phyloP scores from a whole-genome alignment of 1,140 invertebrate genomes.

The Caerostris extrusa region DNA sequence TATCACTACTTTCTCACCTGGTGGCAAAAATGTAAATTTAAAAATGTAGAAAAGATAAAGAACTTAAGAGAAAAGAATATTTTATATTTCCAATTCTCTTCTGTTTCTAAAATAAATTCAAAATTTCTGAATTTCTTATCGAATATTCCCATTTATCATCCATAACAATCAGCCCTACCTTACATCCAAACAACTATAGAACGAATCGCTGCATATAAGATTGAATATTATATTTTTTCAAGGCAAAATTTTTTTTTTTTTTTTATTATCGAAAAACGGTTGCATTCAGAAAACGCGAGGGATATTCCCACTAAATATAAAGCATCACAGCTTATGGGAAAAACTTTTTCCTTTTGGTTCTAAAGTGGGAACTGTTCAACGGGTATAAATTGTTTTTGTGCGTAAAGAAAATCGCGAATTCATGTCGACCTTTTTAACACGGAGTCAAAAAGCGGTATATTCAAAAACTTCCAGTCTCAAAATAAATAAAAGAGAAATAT shows the following conservation, averaged over 20 bases:
- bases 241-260: too few relatives aligned
- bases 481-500: constrained; percentile 19
- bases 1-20: too few relatives aligned
- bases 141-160: not conserved
- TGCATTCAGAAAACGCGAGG: too few relatives aligned
- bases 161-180: not conserved
- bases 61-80: too few relatives aligned
- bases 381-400: not conserved
- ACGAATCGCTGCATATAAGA: not conserved
- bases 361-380: not conserved
- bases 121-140: too few relatives aligned
- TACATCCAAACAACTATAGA: not conserved
- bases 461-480: not conserved
- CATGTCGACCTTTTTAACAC: constrained; percentile 67
- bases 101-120: too few relatives aligned
- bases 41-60: too few relatives aligned
- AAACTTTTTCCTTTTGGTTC: not conserved
- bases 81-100: too few relatives aligned
- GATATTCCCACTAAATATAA: too few relatives aligned
- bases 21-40: too few relatives aligned
- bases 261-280: too few relatives aligned
- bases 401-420: constrained; percentile 59
- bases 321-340: too few relatives aligned
- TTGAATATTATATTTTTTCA: not conserved
- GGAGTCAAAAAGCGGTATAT: constrained; percentile 60